Evolutionary conservation across 2,888 invertebrate species (phyloP).

Genomic region (Aromia moschata): DNA sequence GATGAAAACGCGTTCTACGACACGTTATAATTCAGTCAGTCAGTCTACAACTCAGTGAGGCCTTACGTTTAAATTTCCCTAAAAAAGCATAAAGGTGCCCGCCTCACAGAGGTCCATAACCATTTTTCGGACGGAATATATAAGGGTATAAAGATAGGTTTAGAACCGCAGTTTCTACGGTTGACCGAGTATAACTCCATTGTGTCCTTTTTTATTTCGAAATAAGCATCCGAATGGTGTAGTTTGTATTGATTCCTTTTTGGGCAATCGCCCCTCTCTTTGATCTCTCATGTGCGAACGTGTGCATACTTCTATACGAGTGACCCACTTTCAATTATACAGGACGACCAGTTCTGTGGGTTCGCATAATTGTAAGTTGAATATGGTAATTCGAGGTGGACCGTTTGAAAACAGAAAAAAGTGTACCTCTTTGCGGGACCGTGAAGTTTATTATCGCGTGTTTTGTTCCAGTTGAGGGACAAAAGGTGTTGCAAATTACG

Average conservation of each 20-base stretch:
- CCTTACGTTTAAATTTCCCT: background rate
- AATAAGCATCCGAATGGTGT: slow-evolving; percentile 27
- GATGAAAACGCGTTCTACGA: background rate
- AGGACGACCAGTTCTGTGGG: slow-evolving; percentile 18
- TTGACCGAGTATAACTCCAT: slow-evolving; percentile 25
- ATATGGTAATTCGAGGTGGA: slow-evolving; percentile 11
- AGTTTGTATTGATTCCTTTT: slow-evolving; percentile 27
- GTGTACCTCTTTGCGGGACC: background rate
- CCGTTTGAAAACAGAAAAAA: background rate
- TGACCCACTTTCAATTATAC: slow-evolving; percentile 24
- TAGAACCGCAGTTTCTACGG: slow-evolving; percentile 25
- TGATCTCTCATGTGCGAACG: slow-evolving; percentile 27
- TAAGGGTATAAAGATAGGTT: slow-evolving; percentile 24
- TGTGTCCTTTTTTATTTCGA: slow-evolving; percentile 28
- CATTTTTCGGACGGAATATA: slow-evolving; percentile 20
- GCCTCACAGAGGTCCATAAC: slow-evolving; percentile 13
- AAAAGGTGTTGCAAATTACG: background rate
- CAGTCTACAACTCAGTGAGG: background rate
- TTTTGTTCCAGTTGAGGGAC: background rate
- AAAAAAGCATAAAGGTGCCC: slow-evolving; percentile 12
- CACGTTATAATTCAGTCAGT: background rate
- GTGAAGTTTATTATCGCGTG: background rate
- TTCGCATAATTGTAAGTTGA: slow-evolving; percentile 18
- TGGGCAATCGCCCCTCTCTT: slow-evolving; percentile 20
- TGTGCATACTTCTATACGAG: slow-evolving; percentile 22